Base-by-base conservation (phyloP, 2,888 invertebrate genomes). In the Athalia cordata region DNA sequence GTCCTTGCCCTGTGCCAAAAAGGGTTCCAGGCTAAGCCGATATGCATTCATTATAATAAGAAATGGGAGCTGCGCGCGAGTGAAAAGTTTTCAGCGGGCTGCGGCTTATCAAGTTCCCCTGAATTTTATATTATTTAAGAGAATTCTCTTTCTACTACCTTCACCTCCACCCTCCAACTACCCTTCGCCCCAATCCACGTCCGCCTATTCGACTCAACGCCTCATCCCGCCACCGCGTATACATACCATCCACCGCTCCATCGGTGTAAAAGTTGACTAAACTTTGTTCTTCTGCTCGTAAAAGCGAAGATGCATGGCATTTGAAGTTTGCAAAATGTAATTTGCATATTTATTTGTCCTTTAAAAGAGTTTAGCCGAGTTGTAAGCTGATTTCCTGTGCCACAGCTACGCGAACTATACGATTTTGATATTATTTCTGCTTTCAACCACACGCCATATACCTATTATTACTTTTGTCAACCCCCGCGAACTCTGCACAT, bases 41-140 rank as follows among this genome's bases (percentile, higher is more conserved):
- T 89, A 89, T 89, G 87, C 89, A 89, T 89, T 89, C 88, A 89
- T 89, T 89, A 89, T 87, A 89, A 88, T 88, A 88, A 89, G 88
- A 87, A 88, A 89, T 89, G 88, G 84, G 85, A 86, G 85, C 81
- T 79, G 75, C 82, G 82, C 86, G 85, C 86, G 84, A 29, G 29
- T 29, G 29, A 29, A 86, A 86, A 86, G 86, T 85, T 87, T 86
- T 85, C 82, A 84, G 82, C 84, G 81, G 84, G 86, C 83, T 83
- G 83, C 83, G 84, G 86, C 89, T 89, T 89, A 89, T 89, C 89
- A 89, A 89, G 86, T 89, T 87, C 83, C 85, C 85, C 84, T 84
- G 88, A 89, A 87, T 89, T 89, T 89, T 89, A 87, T 89, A 89
- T 89, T 89, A 88, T 89, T 89, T 89, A 88, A 89, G 86, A 85